Percentiles rank a stretch among this genome's conserved stretches.
phyloP scores from a whole-genome alignment of 2,888 invertebrate genomes.

The Amphimallon solstitiale region DNA sequence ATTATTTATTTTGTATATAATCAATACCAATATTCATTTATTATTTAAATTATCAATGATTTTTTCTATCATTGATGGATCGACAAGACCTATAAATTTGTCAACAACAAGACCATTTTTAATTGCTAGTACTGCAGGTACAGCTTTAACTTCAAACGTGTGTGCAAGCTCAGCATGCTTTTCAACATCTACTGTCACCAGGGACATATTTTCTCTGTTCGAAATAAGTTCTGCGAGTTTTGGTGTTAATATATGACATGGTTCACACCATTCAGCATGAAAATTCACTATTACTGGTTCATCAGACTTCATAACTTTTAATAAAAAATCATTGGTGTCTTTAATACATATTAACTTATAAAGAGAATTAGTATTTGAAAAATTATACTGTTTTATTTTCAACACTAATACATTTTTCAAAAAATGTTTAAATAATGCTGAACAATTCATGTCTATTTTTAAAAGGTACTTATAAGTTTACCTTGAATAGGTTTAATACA shows the following conservation, averaged over 20 bases:
- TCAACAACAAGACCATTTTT: slow-evolving; percentile 85
- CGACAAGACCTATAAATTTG: slow-evolving; percentile 88
- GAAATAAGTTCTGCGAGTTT: slow-evolving; percentile 81
- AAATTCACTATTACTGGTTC: slow-evolving; percentile 91
- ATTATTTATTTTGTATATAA: too few species aligned
- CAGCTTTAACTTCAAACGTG: slow-evolving; percentile 84
- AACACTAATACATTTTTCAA: not conserved
- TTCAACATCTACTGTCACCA: slow-evolving; percentile 86
- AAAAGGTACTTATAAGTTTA: slow-evolving; percentile 61
- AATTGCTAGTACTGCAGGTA: slow-evolving; percentile 84
- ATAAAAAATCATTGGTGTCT: slow-evolving; percentile 80
- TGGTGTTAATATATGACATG: slow-evolving; percentile 87
- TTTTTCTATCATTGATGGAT: slow-evolving; percentile 81
- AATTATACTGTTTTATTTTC: slow-evolving; percentile 25
- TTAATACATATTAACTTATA: slow-evolving; percentile 67
- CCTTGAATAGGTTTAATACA: slow-evolving; percentile 65
- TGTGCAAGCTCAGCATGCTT: slow-evolving; percentile 83
- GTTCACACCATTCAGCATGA: slow-evolving; percentile 92
- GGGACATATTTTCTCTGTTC: slow-evolving; percentile 76
- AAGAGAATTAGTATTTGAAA: slow-evolving; percentile 48
- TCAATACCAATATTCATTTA: slow-evolving; percentile 11
- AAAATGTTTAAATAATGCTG: slow-evolving; percentile 7
- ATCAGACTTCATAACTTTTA: slow-evolving; percentile 85
- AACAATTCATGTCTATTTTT: slow-evolving; percentile 39
- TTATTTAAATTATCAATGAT: slow-evolving; percentile 73